Base-by-base conservation (phyloP, 2,113 vertebrate species). In the Sprattus sprattus region DNA sequence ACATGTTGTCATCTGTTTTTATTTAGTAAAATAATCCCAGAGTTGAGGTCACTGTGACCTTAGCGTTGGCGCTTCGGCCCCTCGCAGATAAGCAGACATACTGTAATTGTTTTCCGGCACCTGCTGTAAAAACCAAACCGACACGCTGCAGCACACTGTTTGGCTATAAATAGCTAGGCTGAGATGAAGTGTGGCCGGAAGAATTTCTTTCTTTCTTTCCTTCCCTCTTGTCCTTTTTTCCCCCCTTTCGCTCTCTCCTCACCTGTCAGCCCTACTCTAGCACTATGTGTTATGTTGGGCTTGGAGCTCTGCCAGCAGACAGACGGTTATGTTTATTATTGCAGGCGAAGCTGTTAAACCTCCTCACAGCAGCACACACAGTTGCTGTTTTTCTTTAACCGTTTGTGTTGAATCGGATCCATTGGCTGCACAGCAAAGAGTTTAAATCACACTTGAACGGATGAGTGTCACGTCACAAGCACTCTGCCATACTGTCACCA, bases 261-360 rank as follows among this genome's bases (percentile, higher is more conserved):
- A 11, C 28, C 71, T 78, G 81, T 82, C 82, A 82, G 60, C 57
- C 5, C 57, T 47, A 6, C 60, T 83, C 32, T 57, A 44, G 45
- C 44, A 39, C 22, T 25, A 39, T 45, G 46, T 60, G 67, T 57
- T 83, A 86, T 83, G 52, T 86, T 87, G 18, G 25, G 75, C 8
- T 20, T 57, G 82, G 86, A 81, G 46, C 54, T 39, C 39, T 45
- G 67, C 81, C 85, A 83, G 84, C 45, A 85, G 64, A 46, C 75
- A 57, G 84, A 16, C 71, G 28, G 8, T 25, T 32, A 25, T 71
- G 71, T n/a, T 85, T 85, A 54, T 81, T 81, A 57, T 85, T 81
- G 84, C 50, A 81, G 46, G 47, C 81, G 49, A 81, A 81, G 60
- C 49, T 81, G 84, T 85, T 81, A 60, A 57, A 80, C 80, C 39